phyloP scores from a whole-genome alignment of 2,888 invertebrate species.

The Osmoderma eremita region DNA sequence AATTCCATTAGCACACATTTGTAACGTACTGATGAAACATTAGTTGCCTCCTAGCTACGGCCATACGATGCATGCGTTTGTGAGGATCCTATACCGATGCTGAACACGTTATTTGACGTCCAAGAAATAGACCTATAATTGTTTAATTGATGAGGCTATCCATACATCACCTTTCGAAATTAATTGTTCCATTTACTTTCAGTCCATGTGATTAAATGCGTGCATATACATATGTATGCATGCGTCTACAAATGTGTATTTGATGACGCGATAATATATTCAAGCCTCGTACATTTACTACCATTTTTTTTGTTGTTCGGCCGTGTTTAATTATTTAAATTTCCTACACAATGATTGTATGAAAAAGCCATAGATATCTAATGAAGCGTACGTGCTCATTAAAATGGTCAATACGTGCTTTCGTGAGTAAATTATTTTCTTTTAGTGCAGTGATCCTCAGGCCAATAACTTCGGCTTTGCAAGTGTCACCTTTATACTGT shows the following conservation, averaged over 20 bases:
- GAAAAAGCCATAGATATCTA: too few relatives aligned
- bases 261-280: conserved; percentile 1
- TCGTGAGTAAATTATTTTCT: conserved; percentile 2
- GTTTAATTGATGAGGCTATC: conserved; percentile 31
- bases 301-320: neutral
- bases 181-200: conserved; percentile 21
- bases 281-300: neutral
- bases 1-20: too few relatives aligned
- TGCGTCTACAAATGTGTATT: too few relatives aligned
- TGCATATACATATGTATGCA: neutral
- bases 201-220: conserved; percentile 28
- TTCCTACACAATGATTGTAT: too few relatives aligned
- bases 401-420: neutral
- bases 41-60: too few relatives aligned
- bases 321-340: conserved; percentile 1
- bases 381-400: neutral
- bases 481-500: too few relatives aligned
- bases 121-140: conserved; percentile 20
- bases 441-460: too few relatives aligned
- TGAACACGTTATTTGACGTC: conserved; percentile 14
- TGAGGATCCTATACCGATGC: too few relatives aligned
- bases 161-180: conserved; percentile 18
- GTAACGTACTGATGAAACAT: too few relatives aligned
- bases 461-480: too few relatives aligned
- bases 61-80: too few relatives aligned